These are phyloP conservation scores for Nephrotoma flavescens DNA, from an alignment of 2,888 invertebrate genomes.

Conservation along the genomic window DNA sequence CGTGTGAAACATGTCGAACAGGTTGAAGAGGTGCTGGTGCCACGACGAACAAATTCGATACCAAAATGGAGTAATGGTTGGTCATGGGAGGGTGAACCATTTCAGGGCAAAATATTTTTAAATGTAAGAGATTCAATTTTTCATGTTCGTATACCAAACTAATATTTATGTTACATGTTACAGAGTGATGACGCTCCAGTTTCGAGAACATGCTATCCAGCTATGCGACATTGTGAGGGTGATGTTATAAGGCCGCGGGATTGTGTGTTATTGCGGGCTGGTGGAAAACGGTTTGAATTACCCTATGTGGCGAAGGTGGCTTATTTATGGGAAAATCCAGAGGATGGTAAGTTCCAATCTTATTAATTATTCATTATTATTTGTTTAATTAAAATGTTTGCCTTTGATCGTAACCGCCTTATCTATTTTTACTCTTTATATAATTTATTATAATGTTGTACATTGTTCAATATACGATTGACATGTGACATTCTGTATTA, in stretches of 20 bases:
- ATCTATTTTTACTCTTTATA: neutral
- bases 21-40: conserved; percentile 33
- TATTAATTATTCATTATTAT: conserved; percentile 5
- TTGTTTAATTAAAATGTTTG: neutral
- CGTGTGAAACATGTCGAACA: conserved; percentile 20
- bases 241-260: conserved; percentile 75
- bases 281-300: conserved; percentile 64
- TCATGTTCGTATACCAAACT: neutral
- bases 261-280: conserved; percentile 82
- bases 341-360: conserved; percentile 51
- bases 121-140: conserved; percentile 48
- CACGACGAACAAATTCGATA: conserved; percentile 32
- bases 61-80: conserved; percentile 84
- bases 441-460: neutral
- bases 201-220: conserved; percentile 70
- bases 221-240: conserved; percentile 80
- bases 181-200: conserved; percentile 64
- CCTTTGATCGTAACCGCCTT: neutral
- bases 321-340: conserved; percentile 87
- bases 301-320: conserved; percentile 93
- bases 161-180: neutral
- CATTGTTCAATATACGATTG: neutral
- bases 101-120: conserved; percentile 69
- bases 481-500: neutral
- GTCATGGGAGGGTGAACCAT: conserved; percentile 78